A percentile compares a stretch with the other conserved stretches of the same genome.
phyloP scores from a whole-genome alignment of 2,888 invertebrate genomes.

The Dysmachus trigonus region DNA sequence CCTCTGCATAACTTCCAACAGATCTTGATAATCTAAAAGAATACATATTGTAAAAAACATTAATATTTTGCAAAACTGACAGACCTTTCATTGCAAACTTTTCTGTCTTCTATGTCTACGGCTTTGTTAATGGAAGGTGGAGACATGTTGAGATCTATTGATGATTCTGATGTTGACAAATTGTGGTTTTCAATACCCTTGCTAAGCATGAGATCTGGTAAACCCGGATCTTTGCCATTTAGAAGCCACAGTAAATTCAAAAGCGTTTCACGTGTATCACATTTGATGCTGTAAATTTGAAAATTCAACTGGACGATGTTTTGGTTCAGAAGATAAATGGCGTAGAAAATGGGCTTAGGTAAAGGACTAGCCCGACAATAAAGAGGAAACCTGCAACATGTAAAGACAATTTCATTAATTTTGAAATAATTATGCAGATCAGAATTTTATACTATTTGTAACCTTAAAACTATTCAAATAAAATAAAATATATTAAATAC shows the following conservation, averaged over 20 bases:
- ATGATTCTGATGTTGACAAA: constrained; percentile 56
- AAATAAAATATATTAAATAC: too few relatives aligned
- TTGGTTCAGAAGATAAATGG: constrained; percentile 90
- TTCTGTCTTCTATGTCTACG: constrained; percentile 33
- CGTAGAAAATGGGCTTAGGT: constrained; percentile 75
- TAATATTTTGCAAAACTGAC: not conserved
- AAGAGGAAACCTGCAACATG: constrained; percentile 78
- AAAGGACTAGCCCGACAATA: constrained; percentile 67
- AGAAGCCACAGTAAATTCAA: constrained; percentile 60
- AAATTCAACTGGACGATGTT: constrained; percentile 87
- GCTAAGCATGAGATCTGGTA: not conserved
- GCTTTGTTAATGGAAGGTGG: constrained; percentile 51
- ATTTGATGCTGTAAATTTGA: constrained; percentile 55
- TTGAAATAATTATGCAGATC: too few relatives aligned
- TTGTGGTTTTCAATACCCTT: not conserved
- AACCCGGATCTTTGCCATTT: constrained; percentile 28
- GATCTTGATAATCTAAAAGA: constrained; percentile 54
- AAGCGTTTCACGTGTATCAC: constrained; percentile 59
- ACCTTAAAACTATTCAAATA: too few relatives aligned
- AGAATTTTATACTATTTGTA: too few relatives aligned
- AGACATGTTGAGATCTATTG: constrained; percentile 59
- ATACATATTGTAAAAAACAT: not conserved
- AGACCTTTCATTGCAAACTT: constrained; percentile 44
- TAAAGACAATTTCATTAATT: not conserved
- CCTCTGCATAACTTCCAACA: constrained; percentile 61